Base-by-base conservation (phyloP, 1,140 invertebrate genomes). In the Leptopilina clavipes region DNA sequence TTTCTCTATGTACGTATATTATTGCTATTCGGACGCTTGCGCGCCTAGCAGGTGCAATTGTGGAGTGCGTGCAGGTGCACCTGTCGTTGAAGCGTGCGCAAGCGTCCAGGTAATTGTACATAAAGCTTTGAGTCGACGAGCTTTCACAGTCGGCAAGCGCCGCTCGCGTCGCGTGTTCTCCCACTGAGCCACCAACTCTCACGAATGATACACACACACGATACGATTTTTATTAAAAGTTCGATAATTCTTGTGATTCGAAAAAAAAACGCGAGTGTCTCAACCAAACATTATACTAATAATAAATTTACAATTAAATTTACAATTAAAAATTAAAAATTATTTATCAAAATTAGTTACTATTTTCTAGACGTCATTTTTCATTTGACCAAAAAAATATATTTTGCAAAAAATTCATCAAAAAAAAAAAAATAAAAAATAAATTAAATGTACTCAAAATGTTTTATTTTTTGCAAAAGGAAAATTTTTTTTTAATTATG, bases 121-220 rank as follows among this genome's bases (percentile, higher is more conserved):
- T 84, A 80, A 86, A 88, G 82, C 82, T 83, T 78, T 81, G 84
- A 85, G 85, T 83, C 81, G 83, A 79, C 80, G 81, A 84, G 85
- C 87, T 83, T 88, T 88, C 88, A 87, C 87, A 90, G 88, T 90
- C 86, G 86, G 88, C 89, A 88, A 86, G 84, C 78, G 88, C 86
- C 88, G 87, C 81, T 88, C 87, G 87, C 84, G 85, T 82, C 87
- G 86, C 81, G 81, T 88, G 84, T 83, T 84, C 83, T 81, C 78
- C 56, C 45, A 48, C 7, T 56, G 44, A 52, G 31, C 44, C 71
- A 75, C 79, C 43, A 71, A 79, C 77, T 52, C 77, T 78, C 45
- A 70, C 79, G 79, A 75, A 77, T 72, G 31, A 43, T n/a, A 37
- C 48, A 65, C 70, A 43, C 7, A 37, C 48, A 65, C 70, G 52